Evolutionary conservation across 2,797 vertebrate genomes (phyloP).

Genomic region (Protonibea diacanthus): DNA sequence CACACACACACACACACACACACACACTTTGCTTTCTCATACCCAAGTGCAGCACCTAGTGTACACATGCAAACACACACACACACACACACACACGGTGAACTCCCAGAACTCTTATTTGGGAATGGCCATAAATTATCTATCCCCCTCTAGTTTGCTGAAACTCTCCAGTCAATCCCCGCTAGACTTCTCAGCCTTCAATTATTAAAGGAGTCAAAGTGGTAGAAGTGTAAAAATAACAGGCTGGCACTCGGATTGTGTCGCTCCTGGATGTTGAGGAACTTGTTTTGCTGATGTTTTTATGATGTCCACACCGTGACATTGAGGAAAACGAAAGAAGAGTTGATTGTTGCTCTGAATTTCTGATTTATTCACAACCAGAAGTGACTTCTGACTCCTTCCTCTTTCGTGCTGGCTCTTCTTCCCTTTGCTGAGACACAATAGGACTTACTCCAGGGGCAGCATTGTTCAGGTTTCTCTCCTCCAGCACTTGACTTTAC

Average conservation of each 20-base stretch:
- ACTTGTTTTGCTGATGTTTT: conserved; percentile 6
- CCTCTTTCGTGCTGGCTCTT: conserved; percentile 2
- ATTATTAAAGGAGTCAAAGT: conserved; percentile 77
- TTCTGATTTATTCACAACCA: background rate
- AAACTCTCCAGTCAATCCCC: conserved; percentile 45
- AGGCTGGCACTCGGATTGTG: conserved; percentile 38
- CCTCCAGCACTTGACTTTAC: conserved; percentile 76
- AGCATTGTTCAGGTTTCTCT: conserved; percentile 67
- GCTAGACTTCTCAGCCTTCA: conserved; percentile 53
- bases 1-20: conserved; percentile 44
- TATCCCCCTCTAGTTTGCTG: conserved; percentile 54
- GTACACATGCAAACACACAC: conserved; percentile 15
- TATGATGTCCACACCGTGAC: background rate
- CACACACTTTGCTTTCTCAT: conserved; percentile 5
- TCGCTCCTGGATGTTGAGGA: conserved; percentile 31
- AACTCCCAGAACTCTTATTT: conserved; percentile 68
- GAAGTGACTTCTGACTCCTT: background rate
- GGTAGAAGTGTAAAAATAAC: conserved; percentile 69
- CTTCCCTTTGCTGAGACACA: conserved; percentile 30
- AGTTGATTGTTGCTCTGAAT: background rate
- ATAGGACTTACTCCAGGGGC: conserved; percentile 43
- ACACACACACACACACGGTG: conserved; percentile 26
- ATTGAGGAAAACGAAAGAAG: no score
- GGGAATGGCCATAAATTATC: conserved; percentile 79
- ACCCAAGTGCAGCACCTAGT: conserved; percentile 22